Percentiles rank a stretch among this genome's conserved stretches.
Conservation (phyloP, 2,797 vertebrate genomes). For the Xerus rutilus region DNA sequence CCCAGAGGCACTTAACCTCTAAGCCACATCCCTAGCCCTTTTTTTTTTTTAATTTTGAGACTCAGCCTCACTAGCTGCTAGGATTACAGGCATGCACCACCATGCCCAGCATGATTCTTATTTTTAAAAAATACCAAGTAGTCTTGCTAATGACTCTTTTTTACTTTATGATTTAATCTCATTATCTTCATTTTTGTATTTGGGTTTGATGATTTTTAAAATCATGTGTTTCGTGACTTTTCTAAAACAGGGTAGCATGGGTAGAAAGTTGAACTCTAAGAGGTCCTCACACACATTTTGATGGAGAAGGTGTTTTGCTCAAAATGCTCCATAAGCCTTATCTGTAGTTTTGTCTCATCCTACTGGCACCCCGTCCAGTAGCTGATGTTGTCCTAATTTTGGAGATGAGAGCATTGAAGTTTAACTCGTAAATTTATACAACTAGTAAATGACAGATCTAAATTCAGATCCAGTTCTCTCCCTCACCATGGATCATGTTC, state of each 20-base stretch:
- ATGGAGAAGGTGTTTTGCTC: neutral
- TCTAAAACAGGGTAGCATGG: neutral
- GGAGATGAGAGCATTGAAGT: neutral
- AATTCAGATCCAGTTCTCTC: neutral
- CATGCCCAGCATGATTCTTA: neutral
- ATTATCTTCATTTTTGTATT: neutral
- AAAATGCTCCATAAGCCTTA: neutral
- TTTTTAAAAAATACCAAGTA: neutral
- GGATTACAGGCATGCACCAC: too few relatives aligned
- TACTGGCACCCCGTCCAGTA: neutral
- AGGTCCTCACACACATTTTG: neutral
- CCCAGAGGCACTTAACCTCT: too few relatives aligned
- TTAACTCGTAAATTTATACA: neutral
- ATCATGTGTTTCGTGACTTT: neutral
- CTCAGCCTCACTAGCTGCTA: too few relatives aligned
- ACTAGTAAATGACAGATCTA: neutral
- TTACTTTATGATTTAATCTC: neutral
- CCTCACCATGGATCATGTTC: neutral
- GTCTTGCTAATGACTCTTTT: neutral
- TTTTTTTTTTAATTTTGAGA: too few relatives aligned
- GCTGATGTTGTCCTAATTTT: neutral
- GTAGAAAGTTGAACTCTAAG: neutral
- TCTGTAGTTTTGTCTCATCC: neutral
- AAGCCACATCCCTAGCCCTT: too few relatives aligned
- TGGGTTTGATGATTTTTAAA: neutral